These are phyloP conservation scores for Harmothoe impar DNA, from an alignment of 2,888 invertebrate species.

Conservation along the genomic window DNA sequence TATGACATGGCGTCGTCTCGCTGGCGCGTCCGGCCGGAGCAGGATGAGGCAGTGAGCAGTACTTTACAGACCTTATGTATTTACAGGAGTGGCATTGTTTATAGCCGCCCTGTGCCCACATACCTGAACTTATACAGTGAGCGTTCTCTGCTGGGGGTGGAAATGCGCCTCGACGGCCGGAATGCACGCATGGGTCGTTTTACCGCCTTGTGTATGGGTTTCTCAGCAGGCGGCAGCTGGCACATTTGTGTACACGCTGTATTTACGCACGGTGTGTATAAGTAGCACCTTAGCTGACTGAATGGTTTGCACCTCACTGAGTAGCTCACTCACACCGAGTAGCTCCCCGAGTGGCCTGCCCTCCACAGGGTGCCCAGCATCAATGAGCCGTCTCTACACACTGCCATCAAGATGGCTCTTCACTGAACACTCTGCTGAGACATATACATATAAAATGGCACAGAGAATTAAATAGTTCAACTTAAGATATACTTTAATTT, in stretches of 20 bases:
- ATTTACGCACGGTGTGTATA: background rate
- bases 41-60: too few species aligned
- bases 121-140: conserved; percentile 31
- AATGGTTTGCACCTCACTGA: background rate
- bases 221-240: background rate
- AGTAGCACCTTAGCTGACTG: background rate
- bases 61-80: background rate
- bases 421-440: too few species aligned
- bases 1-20: background rate
- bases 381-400: too few species aligned
- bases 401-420: too few species aligned
- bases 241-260: background rate
- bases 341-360: background rate
- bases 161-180: background rate
- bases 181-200: background rate
- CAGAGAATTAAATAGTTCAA: too few species aligned
- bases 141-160: conserved; percentile 1
- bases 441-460: too few species aligned
- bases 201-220: conserved; percentile 18
- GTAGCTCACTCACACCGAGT: background rate
- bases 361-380: background rate
- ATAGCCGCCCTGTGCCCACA: background rate
- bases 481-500: too few species aligned
- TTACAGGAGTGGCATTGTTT: conserved; percentile 5
- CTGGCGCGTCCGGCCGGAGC: background rate